Base-by-base conservation (phyloP, 2,113 vertebrate genomes). In the Aptenodytes patagonicus region DNA sequence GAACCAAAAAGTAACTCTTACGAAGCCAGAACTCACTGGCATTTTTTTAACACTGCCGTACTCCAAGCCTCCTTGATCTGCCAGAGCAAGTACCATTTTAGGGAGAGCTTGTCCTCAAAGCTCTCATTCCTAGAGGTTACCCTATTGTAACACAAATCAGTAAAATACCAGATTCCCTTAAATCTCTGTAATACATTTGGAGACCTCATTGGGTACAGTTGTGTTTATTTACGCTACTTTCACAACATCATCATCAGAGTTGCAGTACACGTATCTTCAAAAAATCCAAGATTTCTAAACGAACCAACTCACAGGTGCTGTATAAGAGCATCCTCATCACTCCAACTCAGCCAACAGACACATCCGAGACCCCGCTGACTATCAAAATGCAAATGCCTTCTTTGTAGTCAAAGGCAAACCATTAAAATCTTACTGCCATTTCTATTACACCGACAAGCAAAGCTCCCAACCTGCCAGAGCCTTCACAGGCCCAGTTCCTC, bases 291-390 rank as follows among this genome's bases (percentile, higher is more conserved):
- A 61, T 57, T 93, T 82, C 26, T 36, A 78, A 84, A 34, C 0
- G 0, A 80, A 76, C 5, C 17, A 54, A 2, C 40, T 83, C 38
- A 58, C n/a, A 49, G 31, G 12, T 84, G 77, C 42, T 66, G 10
- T 65, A 2, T 60, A 61, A 65, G 31, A 88, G 12, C 21, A 68
- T 44, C 31, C 21, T 66, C 34, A 62, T 28, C 42, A 17, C 26
- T 54, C 66, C 66, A 80, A 6, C 28, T 24, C 32, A 32, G 68
- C 20, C 34, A 58, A 7, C 22, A 0, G 2, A 40, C 22, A 65
- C 5, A 62, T n/a, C 26, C 0, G 0, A 87, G 29, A 7, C 34
- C 21, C 5, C 3, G 7, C 18, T 2, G 1, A 76, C 34, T 38
- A 61, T 6, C 69, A 64, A 51, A 70, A 75, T 18, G 26, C 64